Conservation (phyloP, 1,140 invertebrate species). For the Choristoneura fumiferana region DNA sequence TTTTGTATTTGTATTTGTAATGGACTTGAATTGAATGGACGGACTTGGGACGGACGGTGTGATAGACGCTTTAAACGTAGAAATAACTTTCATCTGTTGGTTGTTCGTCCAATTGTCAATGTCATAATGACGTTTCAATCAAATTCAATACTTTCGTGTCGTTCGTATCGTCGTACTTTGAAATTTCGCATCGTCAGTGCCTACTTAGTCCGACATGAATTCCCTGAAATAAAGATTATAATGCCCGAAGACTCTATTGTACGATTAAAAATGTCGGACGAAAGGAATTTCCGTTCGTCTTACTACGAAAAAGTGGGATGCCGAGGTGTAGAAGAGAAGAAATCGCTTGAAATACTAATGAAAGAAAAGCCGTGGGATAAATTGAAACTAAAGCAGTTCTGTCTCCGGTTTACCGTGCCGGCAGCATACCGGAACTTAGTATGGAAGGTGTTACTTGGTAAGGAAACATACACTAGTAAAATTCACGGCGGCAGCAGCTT, state of each 20-base stretch:
- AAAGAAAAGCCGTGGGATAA: slow-evolving; percentile 92
- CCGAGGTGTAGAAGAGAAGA: slow-evolving; percentile 94
- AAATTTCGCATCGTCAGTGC: neutral
- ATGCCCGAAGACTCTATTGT: slow-evolving; percentile 7
- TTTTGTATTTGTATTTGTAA: too few relatives aligned
- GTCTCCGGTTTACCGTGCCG: slow-evolving; percentile 89
- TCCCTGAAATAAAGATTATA: neutral
- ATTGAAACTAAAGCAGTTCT: slow-evolving; percentile 91
- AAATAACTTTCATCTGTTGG: neutral
- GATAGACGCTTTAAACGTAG: neutral
- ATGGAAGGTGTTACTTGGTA: slow-evolving; percentile 92
- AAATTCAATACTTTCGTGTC: too few relatives aligned
- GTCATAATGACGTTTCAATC: neutral
- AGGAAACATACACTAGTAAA: slow-evolving; percentile 20
- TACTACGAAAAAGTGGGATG: slow-evolving; percentile 95
- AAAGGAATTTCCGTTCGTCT: slow-evolving; percentile 92
- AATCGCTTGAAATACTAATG: slow-evolving; percentile 93
- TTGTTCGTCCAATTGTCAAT: slow-evolving; percentile 2
- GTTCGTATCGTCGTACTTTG: too few relatives aligned
- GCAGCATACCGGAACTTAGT: slow-evolving; percentile 88
- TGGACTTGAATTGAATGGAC: too few relatives aligned
- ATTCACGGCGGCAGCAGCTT: too few relatives aligned
- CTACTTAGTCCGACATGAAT: slow-evolving; percentile 1
- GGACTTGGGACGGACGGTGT: too few relatives aligned
- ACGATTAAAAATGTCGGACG: slow-evolving; percentile 76